Evolutionary conservation across 2,888 invertebrate genomes (phyloP), one percentile per base, ranked within the genome.

Genomic region (Drosophila borborema): DNA sequence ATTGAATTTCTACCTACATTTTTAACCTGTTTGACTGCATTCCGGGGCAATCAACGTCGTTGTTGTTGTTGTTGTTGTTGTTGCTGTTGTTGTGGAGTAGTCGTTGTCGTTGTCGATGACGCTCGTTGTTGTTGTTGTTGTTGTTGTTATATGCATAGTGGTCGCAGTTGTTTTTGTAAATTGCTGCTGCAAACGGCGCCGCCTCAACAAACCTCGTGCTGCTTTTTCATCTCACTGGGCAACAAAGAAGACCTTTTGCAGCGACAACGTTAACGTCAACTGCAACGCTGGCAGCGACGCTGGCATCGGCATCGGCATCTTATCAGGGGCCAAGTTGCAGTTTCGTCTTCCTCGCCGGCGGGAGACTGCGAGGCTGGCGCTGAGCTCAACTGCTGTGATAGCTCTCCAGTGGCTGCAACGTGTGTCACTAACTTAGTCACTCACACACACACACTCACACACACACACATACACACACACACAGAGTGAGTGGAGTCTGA

Each of bases 21-120:
- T 89, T 89, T 90, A 91, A 91, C 91, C 91, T 89, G 91, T 91
- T 91, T 91, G 91, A 91, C 90, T 84, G 90, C 91, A 91, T 91
- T 91, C 91, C 91, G 86, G 82, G 89, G 83, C 88, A 84, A 91
- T 91, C 91, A 90, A 88, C 89, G 87, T 86, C 85, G 86, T 75
- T 86, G 63, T n/a, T 64, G 76, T 48, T 48, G 61, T 14, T 55
- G 77, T 68, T 86, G 40, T n/a, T n/a, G 40, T 43, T 43, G 77
- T 68, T 86, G 40, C 8, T n/a, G 40, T 43, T 43, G 61, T 38
- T 81, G 85, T 80, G 77, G 77, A 87, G 85, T 87, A 79, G 88
- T 87, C 72, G 87, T 81, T 72, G 90, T 80, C 63, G 76, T 82
- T 73, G 87, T 68, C 75, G 90, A 85, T 86, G 90, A 83, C 80